phyloP scores from a whole-genome alignment of 1,140 invertebrate genomes.

The Diorhabda elongata region DNA sequence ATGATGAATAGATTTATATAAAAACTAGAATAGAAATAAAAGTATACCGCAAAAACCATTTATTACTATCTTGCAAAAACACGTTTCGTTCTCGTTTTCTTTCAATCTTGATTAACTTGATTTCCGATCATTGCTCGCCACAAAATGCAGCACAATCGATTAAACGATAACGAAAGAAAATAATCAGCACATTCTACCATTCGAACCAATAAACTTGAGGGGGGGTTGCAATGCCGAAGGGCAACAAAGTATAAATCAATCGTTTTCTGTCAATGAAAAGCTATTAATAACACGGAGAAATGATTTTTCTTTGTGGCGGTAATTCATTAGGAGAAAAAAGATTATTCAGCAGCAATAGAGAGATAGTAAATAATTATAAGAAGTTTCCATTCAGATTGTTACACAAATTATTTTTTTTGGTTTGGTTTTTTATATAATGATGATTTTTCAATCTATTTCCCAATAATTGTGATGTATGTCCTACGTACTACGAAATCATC shows the following conservation, averaged over 20 bases:
- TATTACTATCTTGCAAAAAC: neutral
- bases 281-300: neutral
- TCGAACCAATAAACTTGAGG: neutral
- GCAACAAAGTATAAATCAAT: slow-evolving; percentile 3
- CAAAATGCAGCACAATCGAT: neutral
- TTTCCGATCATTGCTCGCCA: neutral
- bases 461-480: no score
- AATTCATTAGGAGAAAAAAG: neutral
- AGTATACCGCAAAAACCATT: no score
- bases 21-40: no score
- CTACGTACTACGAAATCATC: no score
- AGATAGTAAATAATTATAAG: no score
- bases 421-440: no score
- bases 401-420: no score
- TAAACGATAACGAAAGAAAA: neutral
- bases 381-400: no score
- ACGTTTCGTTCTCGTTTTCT: neutral
- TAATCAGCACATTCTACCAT: neutral
- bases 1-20: no score
- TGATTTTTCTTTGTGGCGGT: neutral
- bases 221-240: neutral
- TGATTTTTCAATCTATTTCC: no score
- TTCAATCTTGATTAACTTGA: neutral
- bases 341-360: no score
- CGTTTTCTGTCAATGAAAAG: neutral